A percentile compares a stretch with the other conserved stretches of the same genome.
Evolutionary conservation across 1,140 invertebrate species (phyloP).

Genomic region (Heliconius hermathena): DNA sequence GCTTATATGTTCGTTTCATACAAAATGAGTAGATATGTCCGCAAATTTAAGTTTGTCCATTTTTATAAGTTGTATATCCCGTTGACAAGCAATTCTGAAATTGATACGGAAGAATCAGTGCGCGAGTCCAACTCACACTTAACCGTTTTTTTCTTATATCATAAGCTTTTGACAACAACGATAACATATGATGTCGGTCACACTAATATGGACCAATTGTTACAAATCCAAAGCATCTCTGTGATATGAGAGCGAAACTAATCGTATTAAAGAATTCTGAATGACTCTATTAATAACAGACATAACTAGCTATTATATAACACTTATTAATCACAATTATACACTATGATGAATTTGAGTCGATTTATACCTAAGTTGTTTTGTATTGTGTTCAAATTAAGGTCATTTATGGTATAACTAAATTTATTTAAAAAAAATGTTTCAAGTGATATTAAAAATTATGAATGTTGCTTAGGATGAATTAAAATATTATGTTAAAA

Average conservation of each 20-base stretch:
- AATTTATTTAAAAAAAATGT: background rate
- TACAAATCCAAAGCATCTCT: slow-evolving; percentile 49
- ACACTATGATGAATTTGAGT: slow-evolving; percentile 3
- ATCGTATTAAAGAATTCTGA: slow-evolving; percentile 54
- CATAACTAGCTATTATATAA: slow-evolving; percentile 45
- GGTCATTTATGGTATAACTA: background rate
- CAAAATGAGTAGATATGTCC: too few relatives aligned
- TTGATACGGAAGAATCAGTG: too few relatives aligned
- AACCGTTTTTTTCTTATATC: background rate
- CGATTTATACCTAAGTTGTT: background rate
- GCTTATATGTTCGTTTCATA: too few relatives aligned
- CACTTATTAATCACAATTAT: slow-evolving; percentile 37
- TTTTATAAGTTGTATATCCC: too few relatives aligned
- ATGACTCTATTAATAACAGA: slow-evolving; percentile 44
- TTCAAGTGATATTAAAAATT: background rate
- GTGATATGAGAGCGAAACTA: slow-evolving; percentile 56
- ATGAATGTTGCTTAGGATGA: too few relatives aligned
- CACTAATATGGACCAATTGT: slow-evolving; percentile 52
- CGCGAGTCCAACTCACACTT: too few relatives aligned
- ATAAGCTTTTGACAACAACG: slow-evolving; percentile 20
- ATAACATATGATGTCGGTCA: slow-evolving; percentile 27
- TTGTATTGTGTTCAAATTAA: background rate
- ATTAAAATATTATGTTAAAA: too few relatives aligned
- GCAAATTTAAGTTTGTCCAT: too few relatives aligned
- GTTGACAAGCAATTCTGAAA: too few relatives aligned